phyloP scores from a whole-genome alignment of 2,888 invertebrate genomes.

The Lissonota sp. region DNA sequence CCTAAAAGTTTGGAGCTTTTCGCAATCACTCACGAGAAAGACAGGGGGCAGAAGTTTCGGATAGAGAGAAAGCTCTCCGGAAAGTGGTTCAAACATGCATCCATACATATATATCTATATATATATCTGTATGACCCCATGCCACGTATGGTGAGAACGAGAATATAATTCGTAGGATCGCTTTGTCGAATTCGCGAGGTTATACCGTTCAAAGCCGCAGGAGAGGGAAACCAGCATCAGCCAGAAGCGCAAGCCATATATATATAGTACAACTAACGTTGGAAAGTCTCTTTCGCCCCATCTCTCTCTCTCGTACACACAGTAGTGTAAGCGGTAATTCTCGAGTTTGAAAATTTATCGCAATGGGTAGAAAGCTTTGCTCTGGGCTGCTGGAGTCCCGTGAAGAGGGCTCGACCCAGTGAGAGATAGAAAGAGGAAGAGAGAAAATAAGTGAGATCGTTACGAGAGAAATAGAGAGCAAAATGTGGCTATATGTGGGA shows the following conservation, averaged over 20 bases:
- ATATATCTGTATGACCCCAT: background rate
- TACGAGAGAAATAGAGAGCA: conserved; percentile 26
- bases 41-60: background rate
- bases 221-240: conserved; percentile 44
- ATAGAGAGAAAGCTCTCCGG: background rate
- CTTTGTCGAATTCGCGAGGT: conserved; percentile 58
- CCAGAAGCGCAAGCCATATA: conserved; percentile 20
- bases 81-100: background rate
- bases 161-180: conserved; percentile 58
- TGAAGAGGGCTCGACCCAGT: background rate
- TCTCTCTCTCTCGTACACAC: conserved; percentile 17
- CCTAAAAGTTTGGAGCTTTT: conserved; percentile 16
- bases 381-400: conserved; percentile 27
- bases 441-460: conserved; percentile 34
- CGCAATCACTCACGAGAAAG: background rate
- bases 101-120: background rate
- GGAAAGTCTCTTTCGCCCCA: conserved; percentile 16
- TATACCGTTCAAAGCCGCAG: conserved; percentile 57
- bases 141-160: conserved; percentile 47
- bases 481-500: no score
- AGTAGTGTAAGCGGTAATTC: conserved; percentile 58
- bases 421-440: background rate
- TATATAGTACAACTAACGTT: conserved; percentile 27
- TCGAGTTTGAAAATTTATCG: conserved; percentile 66
- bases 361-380: conserved; percentile 38